Evolutionary conservation across 2,113 vertebrate species (phyloP).

Genomic region (Elgaria multicarinata): DNA sequence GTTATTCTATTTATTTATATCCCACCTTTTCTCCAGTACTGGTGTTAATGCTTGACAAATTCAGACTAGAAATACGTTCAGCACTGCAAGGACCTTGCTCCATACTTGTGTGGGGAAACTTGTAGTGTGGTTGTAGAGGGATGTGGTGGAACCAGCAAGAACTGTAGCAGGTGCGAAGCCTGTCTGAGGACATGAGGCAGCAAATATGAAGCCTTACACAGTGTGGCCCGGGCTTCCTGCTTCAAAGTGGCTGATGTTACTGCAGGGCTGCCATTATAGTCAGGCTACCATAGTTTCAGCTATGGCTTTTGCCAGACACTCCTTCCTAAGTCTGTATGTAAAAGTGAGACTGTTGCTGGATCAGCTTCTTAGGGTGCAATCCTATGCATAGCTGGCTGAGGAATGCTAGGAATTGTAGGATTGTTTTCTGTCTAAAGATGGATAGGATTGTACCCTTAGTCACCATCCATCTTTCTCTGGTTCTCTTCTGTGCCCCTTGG

Average conservation of each 20-base stretch:
- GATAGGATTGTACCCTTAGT: too few species aligned
- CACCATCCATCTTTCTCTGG: background rate
- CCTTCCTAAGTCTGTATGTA: too few species aligned
- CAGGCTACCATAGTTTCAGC: background rate
- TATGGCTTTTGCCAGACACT: background rate
- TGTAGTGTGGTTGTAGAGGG: background rate
- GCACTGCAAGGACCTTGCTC: background rate
- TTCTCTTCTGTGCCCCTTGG: background rate
- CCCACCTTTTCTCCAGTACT: too few species aligned
- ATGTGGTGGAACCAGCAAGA: background rate
- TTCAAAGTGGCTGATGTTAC: background rate
- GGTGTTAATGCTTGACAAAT: background rate
- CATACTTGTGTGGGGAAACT: background rate
- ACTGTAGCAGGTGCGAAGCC: background rate
- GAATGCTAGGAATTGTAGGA: too few species aligned
- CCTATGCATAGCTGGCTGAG: too few species aligned
- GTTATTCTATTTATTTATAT: too few species aligned
- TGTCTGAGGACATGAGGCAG: background rate
- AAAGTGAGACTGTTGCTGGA: too few species aligned
- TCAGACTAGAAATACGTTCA: background rate
- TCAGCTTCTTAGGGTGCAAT: too few species aligned
- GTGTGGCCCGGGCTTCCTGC: background rate
- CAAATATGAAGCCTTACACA: background rate
- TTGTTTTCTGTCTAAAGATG: too few species aligned
- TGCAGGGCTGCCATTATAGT: background rate